A percentile compares a stretch with the other conserved stretches of the same genome.
Evolutionary conservation across 92 coral and sea anemone genomes (phyloP).

Genomic region (Palythoa grandiflora): DNA sequence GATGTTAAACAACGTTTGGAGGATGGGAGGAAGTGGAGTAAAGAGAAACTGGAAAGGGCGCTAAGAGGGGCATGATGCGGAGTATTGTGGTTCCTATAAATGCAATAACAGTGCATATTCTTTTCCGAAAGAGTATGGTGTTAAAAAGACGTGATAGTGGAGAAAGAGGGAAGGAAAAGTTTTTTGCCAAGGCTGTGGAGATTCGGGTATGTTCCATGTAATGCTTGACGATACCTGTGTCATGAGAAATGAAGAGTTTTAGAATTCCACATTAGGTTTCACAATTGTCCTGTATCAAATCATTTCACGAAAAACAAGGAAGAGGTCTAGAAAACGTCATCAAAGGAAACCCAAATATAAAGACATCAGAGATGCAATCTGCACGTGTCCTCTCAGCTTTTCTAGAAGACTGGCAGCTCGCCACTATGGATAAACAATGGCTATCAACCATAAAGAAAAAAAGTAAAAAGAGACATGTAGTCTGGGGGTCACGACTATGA

Average conservation of each 20-base stretch:
- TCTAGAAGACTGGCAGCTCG: neutral
- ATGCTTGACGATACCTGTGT: constrained; percentile 56
- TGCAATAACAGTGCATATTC: constrained; percentile 58
- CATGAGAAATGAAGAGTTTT: constrained; percentile 39
- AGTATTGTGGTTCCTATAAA: constrained; percentile 64
- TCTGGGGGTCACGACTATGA: neutral
- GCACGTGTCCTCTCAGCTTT: neutral
- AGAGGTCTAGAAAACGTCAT: neutral
- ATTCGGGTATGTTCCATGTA: constrained; percentile 55
- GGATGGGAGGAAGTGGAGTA: constrained; percentile 71
- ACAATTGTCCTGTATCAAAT: constrained; percentile 64
- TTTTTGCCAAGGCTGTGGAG: constrained; percentile 62
- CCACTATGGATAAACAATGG: neutral
- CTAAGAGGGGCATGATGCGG: constrained; percentile 57
- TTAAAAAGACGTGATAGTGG: constrained; percentile 62
- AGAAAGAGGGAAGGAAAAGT: neutral
- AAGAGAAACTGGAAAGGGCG: constrained; percentile 67
- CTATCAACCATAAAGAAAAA: neutral
- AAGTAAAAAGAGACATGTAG: neutral
- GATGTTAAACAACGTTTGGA: neutral
- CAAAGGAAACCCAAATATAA: neutral
- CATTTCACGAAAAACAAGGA: neutral
- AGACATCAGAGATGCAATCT: neutral
- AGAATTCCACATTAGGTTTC: constrained; percentile 62
- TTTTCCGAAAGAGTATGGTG: constrained; percentile 60